These are phyloP conservation scores for Miniopterus natalensis DNA, from an alignment of 2,113 vertebrate genomes.

Conservation along the genomic window DNA sequence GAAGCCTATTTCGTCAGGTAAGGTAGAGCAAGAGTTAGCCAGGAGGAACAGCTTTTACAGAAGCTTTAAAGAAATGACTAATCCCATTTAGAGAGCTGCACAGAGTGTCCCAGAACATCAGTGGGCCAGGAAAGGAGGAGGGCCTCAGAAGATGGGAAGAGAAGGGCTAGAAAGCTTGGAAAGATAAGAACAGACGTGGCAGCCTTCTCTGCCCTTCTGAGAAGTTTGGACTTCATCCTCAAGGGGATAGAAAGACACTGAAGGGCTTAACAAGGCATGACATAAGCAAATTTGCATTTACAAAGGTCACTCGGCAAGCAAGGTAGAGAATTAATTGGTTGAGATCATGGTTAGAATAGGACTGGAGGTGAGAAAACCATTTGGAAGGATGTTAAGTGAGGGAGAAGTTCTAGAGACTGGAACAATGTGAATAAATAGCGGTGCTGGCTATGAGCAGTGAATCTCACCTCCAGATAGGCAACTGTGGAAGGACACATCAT, in stretches of 20 bases:
- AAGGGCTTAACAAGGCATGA: background rate
- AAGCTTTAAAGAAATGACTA: background rate
- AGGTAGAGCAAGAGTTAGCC: background rate
- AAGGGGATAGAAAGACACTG: background rate
- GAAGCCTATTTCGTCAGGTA: background rate
- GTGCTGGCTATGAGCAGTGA: background rate
- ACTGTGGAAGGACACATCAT: background rate
- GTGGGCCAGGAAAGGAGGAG: background rate
- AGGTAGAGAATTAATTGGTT: background rate
- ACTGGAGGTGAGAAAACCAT: background rate
- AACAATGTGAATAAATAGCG: background rate
- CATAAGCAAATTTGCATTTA: background rate
- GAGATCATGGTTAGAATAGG: background rate
- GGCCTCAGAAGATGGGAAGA: background rate
- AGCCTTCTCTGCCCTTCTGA: background rate
- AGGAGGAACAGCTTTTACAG: background rate
- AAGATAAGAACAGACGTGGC: background rate
- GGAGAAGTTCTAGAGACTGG: background rate
- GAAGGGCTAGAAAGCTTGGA: background rate
- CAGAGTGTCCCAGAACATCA: background rate
- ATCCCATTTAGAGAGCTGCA: background rate
- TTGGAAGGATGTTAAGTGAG: background rate
- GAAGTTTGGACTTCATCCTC: background rate
- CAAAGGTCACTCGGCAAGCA: background rate
- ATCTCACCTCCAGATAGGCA: background rate